Percentiles rank a stretch among this genome's conserved stretches.
Conservation (phyloP, 2,888 invertebrate genomes). For the Sminthurinus aureus region DNA sequence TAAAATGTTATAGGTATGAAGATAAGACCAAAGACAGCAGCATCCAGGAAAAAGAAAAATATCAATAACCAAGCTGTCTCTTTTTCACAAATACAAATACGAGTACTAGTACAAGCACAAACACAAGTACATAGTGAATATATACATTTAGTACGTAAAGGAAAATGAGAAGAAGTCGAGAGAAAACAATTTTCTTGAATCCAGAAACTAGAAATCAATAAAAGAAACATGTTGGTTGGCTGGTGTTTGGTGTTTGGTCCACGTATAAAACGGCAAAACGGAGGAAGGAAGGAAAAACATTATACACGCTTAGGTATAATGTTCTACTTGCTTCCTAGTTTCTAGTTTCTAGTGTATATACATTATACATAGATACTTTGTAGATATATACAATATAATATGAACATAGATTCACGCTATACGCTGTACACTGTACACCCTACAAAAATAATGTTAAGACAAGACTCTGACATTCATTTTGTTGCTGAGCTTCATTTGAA, state of each 20-base stretch:
- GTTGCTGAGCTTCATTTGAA: not conserved
- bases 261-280: not conserved
- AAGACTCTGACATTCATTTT: constrained; percentile 19
- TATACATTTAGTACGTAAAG: constrained; percentile 6
- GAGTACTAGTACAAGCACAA: too few species aligned
- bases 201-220: constrained; percentile 13
- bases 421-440: not conserved
- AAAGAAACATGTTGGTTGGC: not conserved
- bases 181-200: constrained; percentile 11
- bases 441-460: not conserved
- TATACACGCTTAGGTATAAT: not conserved
- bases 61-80: not conserved
- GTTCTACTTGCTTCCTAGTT: not conserved
- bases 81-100: not conserved
- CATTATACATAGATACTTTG: too few species aligned
- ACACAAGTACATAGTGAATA: too few species aligned
- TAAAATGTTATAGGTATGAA: not conserved
- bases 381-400: too few species aligned
- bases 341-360: too few species aligned
- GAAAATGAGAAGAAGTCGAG: not conserved
- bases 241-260: constrained; percentile 4
- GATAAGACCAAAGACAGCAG: too few species aligned
- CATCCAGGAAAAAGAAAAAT: not conserved
- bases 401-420: too few species aligned
- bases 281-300: not conserved